These are phyloP conservation scores for Sarcophaga subvicina DNA, from an alignment of 2,888 invertebrate species.

Conservation along the genomic window DNA sequence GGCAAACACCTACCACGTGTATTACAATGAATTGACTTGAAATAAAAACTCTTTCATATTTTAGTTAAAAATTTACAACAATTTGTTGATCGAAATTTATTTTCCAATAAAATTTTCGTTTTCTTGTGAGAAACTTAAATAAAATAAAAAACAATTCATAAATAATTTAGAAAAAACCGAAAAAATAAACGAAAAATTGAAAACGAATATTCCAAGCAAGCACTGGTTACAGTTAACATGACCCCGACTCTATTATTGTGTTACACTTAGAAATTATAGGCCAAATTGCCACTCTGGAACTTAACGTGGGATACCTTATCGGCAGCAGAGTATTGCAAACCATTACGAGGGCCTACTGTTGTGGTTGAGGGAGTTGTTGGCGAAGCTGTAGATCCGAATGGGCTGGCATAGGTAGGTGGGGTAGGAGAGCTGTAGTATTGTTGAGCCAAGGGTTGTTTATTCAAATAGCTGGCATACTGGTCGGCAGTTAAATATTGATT, in stretches of 20 bases:
- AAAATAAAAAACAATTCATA: background rate
- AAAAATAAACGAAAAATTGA: background rate
- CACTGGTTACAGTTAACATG: background rate
- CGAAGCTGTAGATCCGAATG: conserved; percentile 22
- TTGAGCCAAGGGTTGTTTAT: conserved; percentile 74
- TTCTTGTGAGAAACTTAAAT: background rate
- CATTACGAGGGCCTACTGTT: conserved; percentile 66
- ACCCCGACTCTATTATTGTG: background rate
- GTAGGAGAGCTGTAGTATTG: conserved; percentile 68
- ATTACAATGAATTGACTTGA: no score
- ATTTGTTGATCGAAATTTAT: no score
- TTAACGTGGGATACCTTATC: conserved; percentile 83
- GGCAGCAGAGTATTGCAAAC: conserved; percentile 82
- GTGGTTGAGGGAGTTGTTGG: conserved; percentile 14
- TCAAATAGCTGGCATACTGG: conserved; percentile 76
- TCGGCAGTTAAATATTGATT: conserved; percentile 80
- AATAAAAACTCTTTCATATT: no score
- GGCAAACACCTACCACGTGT: no score
- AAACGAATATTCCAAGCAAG: background rate
- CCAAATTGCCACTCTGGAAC: conserved; percentile 80
- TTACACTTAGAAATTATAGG: conserved; percentile 76
- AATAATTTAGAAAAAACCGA: conserved; percentile 14
- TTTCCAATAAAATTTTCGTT: background rate
- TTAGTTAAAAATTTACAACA: no score
- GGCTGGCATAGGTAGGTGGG: conserved; percentile 36